These are phyloP conservation scores for Leucopsar rothschildi DNA, from an alignment of 2,113 vertebrate species.

Conservation along the genomic window DNA sequence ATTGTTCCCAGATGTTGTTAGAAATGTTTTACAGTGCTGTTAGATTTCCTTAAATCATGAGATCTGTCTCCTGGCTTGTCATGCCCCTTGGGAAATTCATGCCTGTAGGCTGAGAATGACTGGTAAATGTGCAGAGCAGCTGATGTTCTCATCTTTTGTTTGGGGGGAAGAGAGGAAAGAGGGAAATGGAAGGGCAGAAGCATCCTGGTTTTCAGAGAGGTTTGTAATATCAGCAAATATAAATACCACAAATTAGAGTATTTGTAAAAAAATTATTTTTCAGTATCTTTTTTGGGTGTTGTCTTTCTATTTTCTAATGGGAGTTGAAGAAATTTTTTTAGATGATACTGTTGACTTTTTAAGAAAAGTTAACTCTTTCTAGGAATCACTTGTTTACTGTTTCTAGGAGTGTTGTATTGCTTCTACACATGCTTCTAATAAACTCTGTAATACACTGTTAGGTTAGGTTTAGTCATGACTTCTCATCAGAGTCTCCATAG, in stretches of 20 bases:
- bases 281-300: background rate
- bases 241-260: background rate
- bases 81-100: background rate
- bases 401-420: background rate
- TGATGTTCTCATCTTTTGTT: background rate
- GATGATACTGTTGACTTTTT: background rate
- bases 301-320: background rate
- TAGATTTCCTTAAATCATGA: slow-evolving; percentile 12
- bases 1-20: slow-evolving; percentile 26
- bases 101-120: slow-evolving; percentile 8
- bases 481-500: background rate
- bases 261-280: background rate
- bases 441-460: background rate
- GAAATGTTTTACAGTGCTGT: background rate
- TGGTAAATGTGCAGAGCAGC: background rate
- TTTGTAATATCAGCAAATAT: background rate
- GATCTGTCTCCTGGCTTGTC: background rate
- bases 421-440: background rate
- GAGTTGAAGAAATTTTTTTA: background rate
- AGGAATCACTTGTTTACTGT: background rate
- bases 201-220: background rate
- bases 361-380: background rate
- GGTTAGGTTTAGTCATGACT: background rate
- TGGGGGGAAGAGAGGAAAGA: background rate
- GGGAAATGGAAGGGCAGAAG: background rate